Percentiles rank a stretch among this genome's conserved stretches.
Conservation (phyloP, 1,140 invertebrate genomes). For the Saxidomus purpurata region DNA sequence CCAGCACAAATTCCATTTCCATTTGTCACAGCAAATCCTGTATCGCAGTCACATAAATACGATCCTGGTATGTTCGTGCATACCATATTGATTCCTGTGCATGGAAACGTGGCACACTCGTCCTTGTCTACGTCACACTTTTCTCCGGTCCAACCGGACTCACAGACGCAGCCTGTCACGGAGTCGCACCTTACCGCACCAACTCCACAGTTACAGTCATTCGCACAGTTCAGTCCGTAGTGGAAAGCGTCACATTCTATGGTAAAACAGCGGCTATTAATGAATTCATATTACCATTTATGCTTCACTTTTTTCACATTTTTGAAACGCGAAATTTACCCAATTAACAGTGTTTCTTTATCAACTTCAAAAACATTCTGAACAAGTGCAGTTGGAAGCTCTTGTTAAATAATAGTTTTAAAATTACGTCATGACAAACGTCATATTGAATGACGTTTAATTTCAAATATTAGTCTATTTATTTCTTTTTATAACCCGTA, state of each 20-base stretch:
- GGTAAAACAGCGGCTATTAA: background rate
- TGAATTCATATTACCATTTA: too few species aligned
- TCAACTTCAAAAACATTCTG: too few species aligned
- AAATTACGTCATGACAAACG: too few species aligned
- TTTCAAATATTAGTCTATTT: too few species aligned
- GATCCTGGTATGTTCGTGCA: conserved; percentile 70
- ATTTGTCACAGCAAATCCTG: conserved; percentile 60
- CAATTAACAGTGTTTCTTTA: too few species aligned
- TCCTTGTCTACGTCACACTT: conserved; percentile 54
- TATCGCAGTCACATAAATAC: conserved; percentile 66
- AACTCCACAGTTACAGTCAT: conserved; percentile 52
- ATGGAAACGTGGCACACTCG: conserved; percentile 24
- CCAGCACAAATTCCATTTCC: background rate
- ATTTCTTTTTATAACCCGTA: too few species aligned
- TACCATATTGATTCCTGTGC: conserved; percentile 25
- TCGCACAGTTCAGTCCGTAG: conserved; percentile 32
- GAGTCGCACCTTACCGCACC: conserved; percentile 43
- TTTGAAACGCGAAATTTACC: too few species aligned
- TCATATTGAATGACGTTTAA: too few species aligned
- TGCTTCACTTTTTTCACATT: too few species aligned
- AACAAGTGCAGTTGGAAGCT: too few species aligned
- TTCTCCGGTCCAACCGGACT: conserved; percentile 29
- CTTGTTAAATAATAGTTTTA: too few species aligned
- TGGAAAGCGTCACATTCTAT: conserved; percentile 53
- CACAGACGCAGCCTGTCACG: conserved; percentile 51